These are phyloP conservation scores for Alloscopus bannaensis DNA, from an alignment of 2,888 invertebrate genomes.

Conservation along the genomic window DNA sequence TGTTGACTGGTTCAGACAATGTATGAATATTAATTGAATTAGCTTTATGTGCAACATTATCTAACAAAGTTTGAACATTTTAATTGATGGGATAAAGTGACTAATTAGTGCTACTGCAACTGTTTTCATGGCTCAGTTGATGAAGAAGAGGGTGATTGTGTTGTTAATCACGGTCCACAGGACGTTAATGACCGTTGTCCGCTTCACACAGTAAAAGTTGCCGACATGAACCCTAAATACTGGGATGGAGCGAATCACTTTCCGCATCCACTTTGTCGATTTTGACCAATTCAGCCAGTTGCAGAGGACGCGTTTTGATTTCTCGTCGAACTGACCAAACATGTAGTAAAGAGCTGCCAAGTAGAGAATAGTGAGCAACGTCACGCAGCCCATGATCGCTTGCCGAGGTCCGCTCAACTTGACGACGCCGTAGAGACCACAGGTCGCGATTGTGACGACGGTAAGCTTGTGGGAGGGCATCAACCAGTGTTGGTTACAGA, in stretches of 20 bases:
- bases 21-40: too few relatives aligned
- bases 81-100: too few relatives aligned
- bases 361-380: slow-evolving; percentile 6
- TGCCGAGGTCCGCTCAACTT: slow-evolving; percentile 14
- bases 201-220: slow-evolving; percentile 11
- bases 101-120: too few relatives aligned
- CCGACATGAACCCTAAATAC: slow-evolving; percentile 1
- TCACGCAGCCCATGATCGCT: slow-evolving; percentile 11
- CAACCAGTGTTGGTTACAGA: slow-evolving; percentile 1
- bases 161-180: slow-evolving; percentile 7
- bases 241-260: background rate
- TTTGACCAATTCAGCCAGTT: background rate
- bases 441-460: background rate
- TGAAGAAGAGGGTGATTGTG: slow-evolving; percentile 27
- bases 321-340: slow-evolving; percentile 32
- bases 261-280: background rate
- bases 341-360: slow-evolving; percentile 27
- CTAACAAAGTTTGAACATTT: too few relatives aligned
- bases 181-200: slow-evolving; percentile 14
- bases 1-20: too few relatives aligned
- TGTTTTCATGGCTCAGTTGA: too few relatives aligned
- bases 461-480: slow-evolving; percentile 16
- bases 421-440: slow-evolving; percentile 14
- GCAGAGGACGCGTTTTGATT: background rate
- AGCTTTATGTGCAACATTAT: too few relatives aligned